Evolutionary conservation across 1,140 invertebrate genomes (phyloP), one percentile per base, ranked within the genome.

Genomic region (Microplitis mediator): DNA sequence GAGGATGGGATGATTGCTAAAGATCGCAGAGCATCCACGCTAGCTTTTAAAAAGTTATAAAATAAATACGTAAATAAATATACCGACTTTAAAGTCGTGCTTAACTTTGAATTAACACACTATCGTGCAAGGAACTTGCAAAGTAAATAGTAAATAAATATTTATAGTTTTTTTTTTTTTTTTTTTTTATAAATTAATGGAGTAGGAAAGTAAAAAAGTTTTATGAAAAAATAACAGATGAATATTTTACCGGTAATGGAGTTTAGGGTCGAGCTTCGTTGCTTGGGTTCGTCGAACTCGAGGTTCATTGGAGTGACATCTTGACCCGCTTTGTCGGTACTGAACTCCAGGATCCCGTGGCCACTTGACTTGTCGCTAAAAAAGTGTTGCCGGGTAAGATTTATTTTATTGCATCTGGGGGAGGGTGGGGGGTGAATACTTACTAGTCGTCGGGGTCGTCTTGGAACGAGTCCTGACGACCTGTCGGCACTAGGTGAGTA

Each of bases 251-350:
- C 92, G 81, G 92, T 92, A 77, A 93, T 93, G 4, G 92, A 93
- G 82, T 93, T 92, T 63, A 93, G 86, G 0, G 92, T 92, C 13
- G 92, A 91, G 61, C 90, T 92, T 76, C 90, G 85, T 77, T 91
- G 89, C 80, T 92, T 91, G 71, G 89, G 88, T 69, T 92, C 89
- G 70, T 91, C 91, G 82, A 96, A 96, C 78, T 95, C 92, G 72
- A 95, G 90, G 84, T 95, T 95, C 64, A 95, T 88, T 5, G 95
- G 95, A 8, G 94, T 95, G 9, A 96, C 93, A 82, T 97, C 95
- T 81, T 92, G 92, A 5, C 95, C 95, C 0, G 95, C 95, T 86
- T 96, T 96, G 61, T 95, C 93, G 1, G 95, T 94, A 51, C 93
- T 93, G 85, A 97, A 95, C 81, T 97, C 95, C 32, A 97, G 80